Percentiles rank a stretch among this genome's conserved stretches.
phyloP scores from a whole-genome alignment of 2,797 vertebrate species.

The Cyclopterus lumpus region DNA sequence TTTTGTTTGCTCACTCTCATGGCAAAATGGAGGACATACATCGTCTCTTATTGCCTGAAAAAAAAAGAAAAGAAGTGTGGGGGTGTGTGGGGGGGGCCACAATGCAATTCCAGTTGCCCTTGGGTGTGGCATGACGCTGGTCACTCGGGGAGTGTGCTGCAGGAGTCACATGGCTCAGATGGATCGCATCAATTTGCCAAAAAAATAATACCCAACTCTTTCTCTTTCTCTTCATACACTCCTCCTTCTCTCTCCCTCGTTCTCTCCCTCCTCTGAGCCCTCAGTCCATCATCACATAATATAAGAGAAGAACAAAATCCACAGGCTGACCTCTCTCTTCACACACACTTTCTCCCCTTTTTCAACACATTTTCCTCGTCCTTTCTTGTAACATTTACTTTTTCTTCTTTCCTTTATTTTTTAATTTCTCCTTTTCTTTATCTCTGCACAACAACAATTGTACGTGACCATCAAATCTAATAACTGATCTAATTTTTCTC shows the following conservation, averaged over 20 bases:
- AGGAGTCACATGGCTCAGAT: conserved; percentile 91
- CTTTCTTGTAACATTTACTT: conserved; percentile 71
- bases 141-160: conserved; percentile 87
- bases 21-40: conserved; percentile 89
- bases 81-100: conserved; percentile 77
- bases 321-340: conserved; percentile 11
- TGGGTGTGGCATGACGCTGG: conserved; percentile 82
- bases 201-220: conserved; percentile 71
- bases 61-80: neutral
- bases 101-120: conserved; percentile 87
- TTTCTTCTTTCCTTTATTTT: neutral
- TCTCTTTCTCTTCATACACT: conserved; percentile 27
- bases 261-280: conserved; percentile 36
- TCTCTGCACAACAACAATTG: neutral
- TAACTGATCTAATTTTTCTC: neutral
- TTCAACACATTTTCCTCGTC: conserved; percentile 45
- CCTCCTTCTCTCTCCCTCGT: conserved; percentile 29
- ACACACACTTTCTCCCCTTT: neutral
- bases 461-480: neutral
- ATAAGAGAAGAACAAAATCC: conserved; percentile 38
- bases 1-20: conserved; percentile 82
- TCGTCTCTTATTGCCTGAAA: conserved; percentile 86
- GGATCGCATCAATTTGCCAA: conserved; percentile 95
- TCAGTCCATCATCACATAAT: conserved; percentile 63
- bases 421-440: neutral